Evolutionary conservation across 2,113 vertebrate genomes (phyloP).

Genomic region (Proteles cristata): DNA sequence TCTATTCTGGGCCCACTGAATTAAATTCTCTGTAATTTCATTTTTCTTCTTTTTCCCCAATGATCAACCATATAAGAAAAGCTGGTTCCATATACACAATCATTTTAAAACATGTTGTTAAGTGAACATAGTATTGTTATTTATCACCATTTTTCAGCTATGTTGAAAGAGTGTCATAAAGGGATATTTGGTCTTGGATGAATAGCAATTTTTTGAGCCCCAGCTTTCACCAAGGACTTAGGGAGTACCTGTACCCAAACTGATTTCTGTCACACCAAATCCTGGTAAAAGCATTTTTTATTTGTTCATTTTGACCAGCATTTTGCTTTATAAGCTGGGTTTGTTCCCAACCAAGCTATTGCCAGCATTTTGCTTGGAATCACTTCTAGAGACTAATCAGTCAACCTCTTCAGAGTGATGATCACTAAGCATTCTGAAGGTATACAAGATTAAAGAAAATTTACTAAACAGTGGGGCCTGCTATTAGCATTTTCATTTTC

Average conservation of each 20-base stretch:
- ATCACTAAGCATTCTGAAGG: not conserved
- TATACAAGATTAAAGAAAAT: not conserved
- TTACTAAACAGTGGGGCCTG: not conserved
- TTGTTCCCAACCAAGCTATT: conserved; percentile 8
- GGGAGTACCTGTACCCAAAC: not conserved
- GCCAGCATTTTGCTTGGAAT: not conserved
- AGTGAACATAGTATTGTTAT: not conserved
- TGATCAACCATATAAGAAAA: not conserved
- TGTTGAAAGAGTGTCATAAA: not conserved
- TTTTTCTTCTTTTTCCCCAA: conserved; percentile 47
- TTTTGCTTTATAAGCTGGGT: not conserved
- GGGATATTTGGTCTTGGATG: not conserved
- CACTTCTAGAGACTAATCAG: not conserved
- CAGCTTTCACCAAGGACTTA: not conserved
- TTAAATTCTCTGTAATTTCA: not conserved
- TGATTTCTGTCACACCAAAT: not conserved
- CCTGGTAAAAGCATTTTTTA: not conserved
- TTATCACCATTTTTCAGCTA: not conserved
- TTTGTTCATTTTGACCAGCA: not conserved
- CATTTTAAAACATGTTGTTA: conserved; percentile 28
- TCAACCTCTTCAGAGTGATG: not conserved
- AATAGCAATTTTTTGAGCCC: not conserved
- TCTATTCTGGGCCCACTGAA: not conserved
- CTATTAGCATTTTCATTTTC: not conserved
- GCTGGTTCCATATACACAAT: not conserved